phyloP scores from a whole-genome alignment of 2,888 invertebrate genomes.

The Anticlea derivata region DNA sequence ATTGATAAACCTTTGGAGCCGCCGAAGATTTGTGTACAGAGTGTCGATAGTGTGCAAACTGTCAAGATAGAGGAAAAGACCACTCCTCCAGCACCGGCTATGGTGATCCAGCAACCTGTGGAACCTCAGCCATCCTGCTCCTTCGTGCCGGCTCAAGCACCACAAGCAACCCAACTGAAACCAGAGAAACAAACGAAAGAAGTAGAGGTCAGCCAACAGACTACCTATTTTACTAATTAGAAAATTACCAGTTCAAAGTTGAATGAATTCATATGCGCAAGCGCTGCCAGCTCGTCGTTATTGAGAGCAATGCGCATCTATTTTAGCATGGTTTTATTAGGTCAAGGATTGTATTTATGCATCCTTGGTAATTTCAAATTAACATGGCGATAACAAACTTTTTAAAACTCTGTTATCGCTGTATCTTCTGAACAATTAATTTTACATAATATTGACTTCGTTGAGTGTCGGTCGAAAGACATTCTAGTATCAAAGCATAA shows the following conservation, averaged over 20 bases:
- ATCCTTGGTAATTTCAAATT: conserved; percentile 19
- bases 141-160: conserved; percentile 54
- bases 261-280: conserved; percentile 48
- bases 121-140: conserved; percentile 75
- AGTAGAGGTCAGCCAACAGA: conserved; percentile 75
- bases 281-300: conserved; percentile 63
- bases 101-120: conserved; percentile 43
- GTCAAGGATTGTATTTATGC: conserved; percentile 71
- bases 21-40: conserved; percentile 67
- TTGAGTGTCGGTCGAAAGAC: too few relatives aligned
- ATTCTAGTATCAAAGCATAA: too few relatives aligned
- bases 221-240: conserved; percentile 9
- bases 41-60: conserved; percentile 51
- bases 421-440: not conserved
- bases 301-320: conserved; percentile 75
- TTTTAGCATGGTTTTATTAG: conserved; percentile 74
- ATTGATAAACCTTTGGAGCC: conserved; percentile 49
- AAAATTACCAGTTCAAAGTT: conserved; percentile 25
- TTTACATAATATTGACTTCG: too few relatives aligned
- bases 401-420: not conserved
- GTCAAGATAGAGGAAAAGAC: conserved; percentile 49
- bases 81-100: conserved; percentile 46
- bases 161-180: conserved; percentile 60
- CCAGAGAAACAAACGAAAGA: conserved; percentile 70
- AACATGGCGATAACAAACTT: not conserved